These are phyloP conservation scores for Rana temporaria DNA, from an alignment of 2,113 vertebrate genomes.

Conservation along the genomic window DNA sequence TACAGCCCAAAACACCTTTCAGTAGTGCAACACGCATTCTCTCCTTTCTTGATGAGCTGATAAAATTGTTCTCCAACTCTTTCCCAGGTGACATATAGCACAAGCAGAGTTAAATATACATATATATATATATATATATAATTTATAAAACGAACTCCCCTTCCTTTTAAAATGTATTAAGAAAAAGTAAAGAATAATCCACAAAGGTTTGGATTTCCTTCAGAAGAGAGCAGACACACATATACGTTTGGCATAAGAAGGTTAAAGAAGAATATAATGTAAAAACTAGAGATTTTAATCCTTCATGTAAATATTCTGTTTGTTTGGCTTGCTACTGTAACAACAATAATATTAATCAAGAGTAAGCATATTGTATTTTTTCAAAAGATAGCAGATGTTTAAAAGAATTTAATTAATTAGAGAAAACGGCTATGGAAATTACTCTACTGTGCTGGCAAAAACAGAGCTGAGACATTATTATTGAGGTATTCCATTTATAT, in stretches of 20 bases:
- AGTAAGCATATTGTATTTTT: conserved; percentile 20
- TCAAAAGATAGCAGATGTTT: conserved; percentile 24
- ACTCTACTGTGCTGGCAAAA: conserved; percentile 10
- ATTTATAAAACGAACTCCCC: too few species aligned
- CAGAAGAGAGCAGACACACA: too few species aligned
- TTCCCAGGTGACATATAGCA: too few species aligned
- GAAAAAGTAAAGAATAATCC: too few species aligned
- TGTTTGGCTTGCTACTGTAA: neutral
- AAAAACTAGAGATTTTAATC: neutral
- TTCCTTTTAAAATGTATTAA: too few species aligned
- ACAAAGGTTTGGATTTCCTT: too few species aligned
- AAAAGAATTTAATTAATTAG: conserved; percentile 21
- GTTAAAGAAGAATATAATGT: neutral
- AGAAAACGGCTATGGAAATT: conserved; percentile 11
- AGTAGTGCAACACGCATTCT: too few species aligned
- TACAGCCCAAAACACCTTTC: too few species aligned
- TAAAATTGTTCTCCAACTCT: too few species aligned
- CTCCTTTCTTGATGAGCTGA: too few species aligned
- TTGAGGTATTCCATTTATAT: conserved; percentile 22
- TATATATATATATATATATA: too few species aligned
- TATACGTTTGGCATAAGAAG: neutral
- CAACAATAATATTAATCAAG: conserved; percentile 14
- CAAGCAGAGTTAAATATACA: too few species aligned
- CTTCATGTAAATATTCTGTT: neutral
- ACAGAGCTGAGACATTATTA: conserved; percentile 9